phyloP scores from a whole-genome alignment of 2,113 vertebrate genomes.

The Rhodinocichla rosea region DNA sequence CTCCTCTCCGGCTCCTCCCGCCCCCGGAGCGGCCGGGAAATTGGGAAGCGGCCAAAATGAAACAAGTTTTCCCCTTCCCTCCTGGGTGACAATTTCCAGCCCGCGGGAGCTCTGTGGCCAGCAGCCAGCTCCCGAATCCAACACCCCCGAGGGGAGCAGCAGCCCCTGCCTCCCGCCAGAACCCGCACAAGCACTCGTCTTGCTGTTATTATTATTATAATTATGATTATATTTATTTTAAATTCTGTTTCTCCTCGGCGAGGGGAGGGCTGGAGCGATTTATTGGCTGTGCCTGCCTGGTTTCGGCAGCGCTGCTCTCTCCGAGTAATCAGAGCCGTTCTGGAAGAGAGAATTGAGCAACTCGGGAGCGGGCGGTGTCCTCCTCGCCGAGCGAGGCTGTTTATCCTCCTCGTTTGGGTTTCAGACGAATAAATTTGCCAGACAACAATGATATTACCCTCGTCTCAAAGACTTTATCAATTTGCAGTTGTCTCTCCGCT shows the following conservation, averaged over 20 bases:
- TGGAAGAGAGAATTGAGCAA: slow-evolving; percentile 4
- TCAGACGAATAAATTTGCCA: slow-evolving; percentile 43
- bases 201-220: background rate
- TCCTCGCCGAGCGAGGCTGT: background rate
- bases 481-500: slow-evolving; percentile 50
- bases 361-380: background rate
- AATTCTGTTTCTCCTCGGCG: background rate
- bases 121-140: background rate
- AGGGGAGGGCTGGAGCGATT: background rate
- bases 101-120: background rate
- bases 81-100: slow-evolving; percentile 24
- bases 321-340: background rate
- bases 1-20: background rate
- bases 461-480: slow-evolving; percentile 51
- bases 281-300: background rate
- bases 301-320: background rate
- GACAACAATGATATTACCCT: slow-evolving; percentile 27
- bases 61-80: slow-evolving; percentile 15
- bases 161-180: background rate
- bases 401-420: background rate
- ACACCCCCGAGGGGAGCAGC: background rate
- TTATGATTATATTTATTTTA: background rate
- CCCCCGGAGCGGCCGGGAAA: background rate
- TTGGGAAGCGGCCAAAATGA: background rate
- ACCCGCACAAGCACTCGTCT: accelerated